Evolutionary conservation across 2,113 vertebrate species (phyloP).

Genomic region (Melanotaenia duboulayi): DNA sequence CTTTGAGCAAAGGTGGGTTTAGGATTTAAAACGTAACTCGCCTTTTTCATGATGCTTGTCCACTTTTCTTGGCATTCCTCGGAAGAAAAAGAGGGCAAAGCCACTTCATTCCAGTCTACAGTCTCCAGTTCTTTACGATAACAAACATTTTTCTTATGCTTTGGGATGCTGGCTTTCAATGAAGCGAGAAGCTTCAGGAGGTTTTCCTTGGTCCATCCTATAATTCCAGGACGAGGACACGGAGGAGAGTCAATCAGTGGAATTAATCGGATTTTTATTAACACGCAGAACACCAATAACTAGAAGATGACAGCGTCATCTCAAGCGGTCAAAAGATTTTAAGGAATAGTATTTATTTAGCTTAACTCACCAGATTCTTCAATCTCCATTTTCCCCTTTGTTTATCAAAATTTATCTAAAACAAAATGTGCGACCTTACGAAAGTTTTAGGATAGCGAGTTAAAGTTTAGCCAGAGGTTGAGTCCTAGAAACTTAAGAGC

Average conservation of each 20-base stretch:
- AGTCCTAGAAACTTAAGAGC: no score
- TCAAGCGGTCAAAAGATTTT: not conserved
- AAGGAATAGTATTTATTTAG: not conserved
- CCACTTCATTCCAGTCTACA: conserved; percentile 63
- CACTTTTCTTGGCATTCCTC: conserved; percentile 61
- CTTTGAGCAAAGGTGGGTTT: no score
- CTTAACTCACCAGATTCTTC: conserved; percentile 34
- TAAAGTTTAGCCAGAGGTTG: no score
- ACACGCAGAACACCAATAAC: not conserved
- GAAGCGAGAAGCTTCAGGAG: conserved; percentile 41
- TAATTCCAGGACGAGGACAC: not conserved
- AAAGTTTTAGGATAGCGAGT: not conserved
- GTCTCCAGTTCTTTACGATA: not conserved
- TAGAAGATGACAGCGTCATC: not conserved
- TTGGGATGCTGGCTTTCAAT: conserved; percentile 44
- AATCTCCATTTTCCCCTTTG: not conserved
- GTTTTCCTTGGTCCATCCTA: conserved; percentile 50
- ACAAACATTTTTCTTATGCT: accelerated
- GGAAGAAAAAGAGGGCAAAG: conserved; percentile 66
- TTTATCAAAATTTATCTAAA: not conserved
- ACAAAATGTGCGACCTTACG: not conserved
- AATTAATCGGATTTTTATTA: no score
- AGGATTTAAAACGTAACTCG: conserved; percentile 10
- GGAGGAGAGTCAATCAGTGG: not conserved
- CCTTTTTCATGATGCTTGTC: conserved; percentile 36